These are phyloP conservation scores for Gallinago paraguaiae DNA, from an alignment of 2,113 vertebrate genomes.

Conservation along the genomic window DNA sequence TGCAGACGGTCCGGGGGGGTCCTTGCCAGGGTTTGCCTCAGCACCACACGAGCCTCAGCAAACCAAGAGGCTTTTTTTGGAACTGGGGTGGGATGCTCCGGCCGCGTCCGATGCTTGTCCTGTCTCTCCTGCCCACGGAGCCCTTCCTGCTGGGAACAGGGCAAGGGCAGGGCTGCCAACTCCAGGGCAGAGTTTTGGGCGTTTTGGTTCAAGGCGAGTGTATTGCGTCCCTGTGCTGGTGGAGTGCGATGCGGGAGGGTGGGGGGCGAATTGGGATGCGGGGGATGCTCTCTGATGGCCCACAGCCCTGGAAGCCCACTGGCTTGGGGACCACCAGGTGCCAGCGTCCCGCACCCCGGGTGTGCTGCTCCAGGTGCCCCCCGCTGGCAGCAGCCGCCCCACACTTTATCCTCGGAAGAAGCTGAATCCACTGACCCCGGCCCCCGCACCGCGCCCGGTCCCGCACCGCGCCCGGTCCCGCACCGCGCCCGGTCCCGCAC, in stretches of 20 bases:
- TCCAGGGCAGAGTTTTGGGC: neutral
- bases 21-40: neutral
- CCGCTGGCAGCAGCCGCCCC: neutral
- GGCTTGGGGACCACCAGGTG: neutral
- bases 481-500: neutral
- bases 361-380: neutral
- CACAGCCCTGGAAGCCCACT: accelerated
- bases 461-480: too few relatives aligned
- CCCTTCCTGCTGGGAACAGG: neutral
- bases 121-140: neutral
- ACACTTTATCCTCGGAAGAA: neutral
- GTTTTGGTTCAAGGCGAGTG: accelerated
- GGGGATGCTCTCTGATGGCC: neutral
- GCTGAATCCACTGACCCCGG: neutral
- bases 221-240: neutral
- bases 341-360: neutral
- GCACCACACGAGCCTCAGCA: neutral
- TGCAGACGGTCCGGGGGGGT: neutral
- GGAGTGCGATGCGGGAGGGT: accelerated
- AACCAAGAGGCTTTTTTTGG: neutral
- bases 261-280: accelerated
- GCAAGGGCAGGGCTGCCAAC: neutral
- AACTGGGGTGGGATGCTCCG: neutral
- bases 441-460: neutral
- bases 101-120: too few relatives aligned